Base-by-base conservation (phyloP, 2,797 vertebrate species). In the Eutrigla gurnardus region DNA sequence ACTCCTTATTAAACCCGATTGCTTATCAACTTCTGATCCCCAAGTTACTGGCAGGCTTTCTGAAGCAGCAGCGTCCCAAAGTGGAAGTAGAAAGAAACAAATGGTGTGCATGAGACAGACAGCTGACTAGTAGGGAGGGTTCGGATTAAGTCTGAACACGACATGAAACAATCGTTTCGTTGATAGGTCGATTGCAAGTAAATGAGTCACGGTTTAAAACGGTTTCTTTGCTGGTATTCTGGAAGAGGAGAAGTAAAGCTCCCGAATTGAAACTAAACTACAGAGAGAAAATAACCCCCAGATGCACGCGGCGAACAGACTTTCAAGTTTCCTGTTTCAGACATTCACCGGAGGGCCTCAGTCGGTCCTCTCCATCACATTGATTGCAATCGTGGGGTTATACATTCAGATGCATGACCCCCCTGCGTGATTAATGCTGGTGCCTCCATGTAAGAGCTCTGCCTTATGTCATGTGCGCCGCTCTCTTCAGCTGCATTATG, bases 1-100 rank as follows among this genome's bases (percentile, higher is more conserved):
- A 87, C 61, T 80, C 52, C 73, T 83, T 83, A 90, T 90, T 87
- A 89, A 75, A 67, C 50, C 80, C 70, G 83, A 87, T 80, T 83
- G 83, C 80, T 81, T 71, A 77, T 88, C 74, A 78, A 14, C 36
- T 57, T 63, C 66, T 64, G 53, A 50, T 72, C 55, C 63, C 43
- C n/a, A 54, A 84, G 69, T 77, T 70, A 59, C 57, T 60, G 50
- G 59, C 45, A 55, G 45, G 65, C 61, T 63, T 77, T 83, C 77
- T 59, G 33, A 55, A 54, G 47, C 33, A 61, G 40, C 17, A 62
- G n/a, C 11, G n/a, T 70, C 42, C 66, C 46, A 13, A 70, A 25
- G 18, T 55, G 37, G 35, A 72, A 25, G 4, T 35, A 3, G 40
- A 36, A 78, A 75, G 10, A 62, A 70, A 60, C 67, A 5, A 47